Evolutionary conservation across 2,888 invertebrate species (phyloP), one percentile per base, ranked within the genome.

Genomic region (Epinotia brunnichana): DNA sequence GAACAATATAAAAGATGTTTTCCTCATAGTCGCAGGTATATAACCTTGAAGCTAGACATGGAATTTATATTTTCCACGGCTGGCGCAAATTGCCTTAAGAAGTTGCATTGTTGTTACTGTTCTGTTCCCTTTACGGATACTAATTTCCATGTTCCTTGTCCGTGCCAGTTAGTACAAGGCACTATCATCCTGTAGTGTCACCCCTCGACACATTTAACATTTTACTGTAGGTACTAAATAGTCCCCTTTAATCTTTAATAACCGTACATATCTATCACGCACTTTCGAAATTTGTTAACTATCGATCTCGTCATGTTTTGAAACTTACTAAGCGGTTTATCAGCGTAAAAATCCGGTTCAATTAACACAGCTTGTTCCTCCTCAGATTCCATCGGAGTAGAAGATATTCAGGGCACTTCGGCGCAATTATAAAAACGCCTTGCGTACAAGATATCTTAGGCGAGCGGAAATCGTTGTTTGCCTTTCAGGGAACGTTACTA

Each of bases 141-240:
- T 76, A 79, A 78, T 75, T 78, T 77, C 76, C 77, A 76, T 79
- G 81, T 78, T 79, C 75, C 69, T 78, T 69, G 61, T 63, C 70
- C 76, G 90, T 91, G 77, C 90, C 92, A 82, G 88, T 87, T 81
- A 83, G 86, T 75, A 78, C 81, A 81, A 74, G 76, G 86, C 80
- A 89, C 91, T 76, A 51, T 54, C 64, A 66, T 70, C 63, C 63
- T 73, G 54, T 62, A 41, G 74, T 81, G 79, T 80, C 85, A 81
- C 88, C 90, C 89, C 83, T 83, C 78, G 74, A 77, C 80, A 82
- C 76, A 78, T 81, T 83, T 80, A 79, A 82, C 76, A 78, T 81
- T 83, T 80, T 73, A 75, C 78, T 78, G 72, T 73, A 73, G n/a
- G n/a, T n/a, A n/a, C n/a, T n/a, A n/a, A n/a, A 79, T 80, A 77